Conservation (phyloP, 2,888 invertebrate species). For the Eupithecia pulchellata region DNA sequence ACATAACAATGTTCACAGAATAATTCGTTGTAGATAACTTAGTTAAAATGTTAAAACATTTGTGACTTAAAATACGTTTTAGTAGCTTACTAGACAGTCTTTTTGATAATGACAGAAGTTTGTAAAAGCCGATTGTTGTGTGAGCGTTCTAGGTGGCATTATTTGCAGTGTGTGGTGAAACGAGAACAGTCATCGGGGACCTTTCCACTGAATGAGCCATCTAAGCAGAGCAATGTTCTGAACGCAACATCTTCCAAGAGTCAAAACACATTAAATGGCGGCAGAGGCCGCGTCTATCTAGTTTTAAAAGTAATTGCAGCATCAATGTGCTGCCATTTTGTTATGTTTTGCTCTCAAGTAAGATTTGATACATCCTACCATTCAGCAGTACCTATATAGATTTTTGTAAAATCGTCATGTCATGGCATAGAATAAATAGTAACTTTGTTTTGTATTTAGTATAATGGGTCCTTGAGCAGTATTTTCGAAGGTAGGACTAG, state of each 20-base stretch:
- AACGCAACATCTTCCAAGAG: not conserved
- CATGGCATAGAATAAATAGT: constrained; percentile 23
- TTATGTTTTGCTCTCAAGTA: not conserved
- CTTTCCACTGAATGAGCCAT: not conserved
- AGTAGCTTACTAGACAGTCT: constrained; percentile 84
- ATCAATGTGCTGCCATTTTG: not conserved
- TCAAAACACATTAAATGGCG: not conserved
- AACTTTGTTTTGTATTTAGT: constrained; percentile 11
- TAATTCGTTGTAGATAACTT: constrained; percentile 80
- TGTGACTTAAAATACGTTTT: constrained; percentile 82
- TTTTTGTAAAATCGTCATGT: not conserved
- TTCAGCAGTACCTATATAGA: not conserved
- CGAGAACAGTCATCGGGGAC: not conserved
- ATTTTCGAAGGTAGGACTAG: constrained; percentile 2
- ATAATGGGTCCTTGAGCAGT: constrained; percentile 7
- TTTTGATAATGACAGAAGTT: constrained; percentile 64
- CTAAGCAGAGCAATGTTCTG: not conserved
- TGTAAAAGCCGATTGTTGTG: constrained; percentile 24
- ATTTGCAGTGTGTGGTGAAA: not conserved
- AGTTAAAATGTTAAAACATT: constrained; percentile 76
- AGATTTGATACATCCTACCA: not conserved
- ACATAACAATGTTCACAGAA: constrained; percentile 66
- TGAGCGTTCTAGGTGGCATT: not conserved
- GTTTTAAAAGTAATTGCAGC: not conserved
- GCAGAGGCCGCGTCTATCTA: not conserved